Base-by-base conservation (phyloP, 2,888 invertebrate species). In the Ochropleura plecta region DNA sequence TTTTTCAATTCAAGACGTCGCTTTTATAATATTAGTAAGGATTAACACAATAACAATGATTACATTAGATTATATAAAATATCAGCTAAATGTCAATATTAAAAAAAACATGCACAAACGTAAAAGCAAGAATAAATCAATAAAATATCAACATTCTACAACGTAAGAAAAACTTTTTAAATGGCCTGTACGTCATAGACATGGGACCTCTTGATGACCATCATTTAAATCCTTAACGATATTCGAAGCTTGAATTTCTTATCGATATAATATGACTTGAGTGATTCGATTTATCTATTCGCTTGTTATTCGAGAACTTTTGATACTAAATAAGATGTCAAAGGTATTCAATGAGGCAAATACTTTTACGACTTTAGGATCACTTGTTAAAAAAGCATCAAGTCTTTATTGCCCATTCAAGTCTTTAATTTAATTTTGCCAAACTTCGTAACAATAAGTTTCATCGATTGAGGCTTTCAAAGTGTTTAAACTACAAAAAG, bases 211-310 rank as follows among this genome's bases (percentile, higher is more conserved):
- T 88, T 88, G 90, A 92, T 93, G 85, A 88, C 88, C 77, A 84
- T 90, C 82, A 92, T 92, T 94, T 93, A 91, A 90, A 92, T 89
- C 89, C 91, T 89, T 88, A 89, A 90, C 88, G 89, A 89, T 90
- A 90, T 88, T 88, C 90, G 88, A 91, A 88, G 86, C 89, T 89
- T 87, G 83, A 88, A 88, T 78, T 30, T 80, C 85, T 89, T 87
- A 83, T 78, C 78, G 79, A 88, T 90, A 92, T 95, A 89, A 88
- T n/a, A 89, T 95, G 93, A 93, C 93, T 88, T 88, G 84, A 90
- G 73, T 82, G 83, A 90, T 88, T 88, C 88, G 90, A 92, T 93
- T 92, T 90, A 92, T 90, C 89, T 90, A 91, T 91, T 91, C 78
- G 77, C 86, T 78, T 51, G 85, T 80, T 48, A 68, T 66, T 51